Conservation (phyloP, 2,113 vertebrate species). For the Eclectus roratus region DNA sequence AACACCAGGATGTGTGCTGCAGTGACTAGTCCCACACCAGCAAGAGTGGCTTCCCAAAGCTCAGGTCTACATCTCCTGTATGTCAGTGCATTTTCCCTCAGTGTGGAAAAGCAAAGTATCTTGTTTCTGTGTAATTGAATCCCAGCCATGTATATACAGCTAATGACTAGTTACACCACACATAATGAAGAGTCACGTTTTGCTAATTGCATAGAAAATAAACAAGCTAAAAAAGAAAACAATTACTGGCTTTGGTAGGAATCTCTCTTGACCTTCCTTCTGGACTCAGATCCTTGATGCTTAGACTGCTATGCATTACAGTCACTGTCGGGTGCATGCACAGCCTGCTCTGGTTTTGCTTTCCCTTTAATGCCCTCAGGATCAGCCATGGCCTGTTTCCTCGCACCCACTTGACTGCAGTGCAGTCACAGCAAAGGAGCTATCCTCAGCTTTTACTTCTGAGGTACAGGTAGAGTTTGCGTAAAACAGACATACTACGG, state of each 20-base stretch:
- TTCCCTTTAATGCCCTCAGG: neutral
- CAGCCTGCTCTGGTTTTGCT: neutral
- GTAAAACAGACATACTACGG: neutral
- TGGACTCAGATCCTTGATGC: neutral
- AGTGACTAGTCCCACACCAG: neutral
- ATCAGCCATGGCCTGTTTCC: neutral
- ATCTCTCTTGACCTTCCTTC: slow-evolving; percentile 6
- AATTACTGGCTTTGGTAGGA: slow-evolving; percentile 28
- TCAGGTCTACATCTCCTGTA: neutral
- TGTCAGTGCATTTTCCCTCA: neutral
- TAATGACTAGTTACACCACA: slow-evolving; percentile 54
- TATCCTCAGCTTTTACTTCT: neutral
- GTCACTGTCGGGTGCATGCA: neutral
- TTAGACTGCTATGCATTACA: neutral
- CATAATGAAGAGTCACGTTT: slow-evolving; percentile 51
- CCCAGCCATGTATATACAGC: slow-evolving; percentile 29
- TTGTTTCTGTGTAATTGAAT: slow-evolving; percentile 50
- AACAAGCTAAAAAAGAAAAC: slow-evolving; percentile 54
- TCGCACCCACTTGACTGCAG: neutral
- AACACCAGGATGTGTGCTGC: neutral
- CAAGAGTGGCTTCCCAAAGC: neutral
- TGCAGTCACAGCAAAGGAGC: neutral
- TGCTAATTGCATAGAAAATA: slow-evolving; percentile 59
- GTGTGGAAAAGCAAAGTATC: neutral
- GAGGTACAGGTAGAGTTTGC: neutral